These are phyloP conservation scores for Dicentrarchus labrax DNA, from an alignment of 2,113 vertebrate species.

Conservation along the genomic window DNA sequence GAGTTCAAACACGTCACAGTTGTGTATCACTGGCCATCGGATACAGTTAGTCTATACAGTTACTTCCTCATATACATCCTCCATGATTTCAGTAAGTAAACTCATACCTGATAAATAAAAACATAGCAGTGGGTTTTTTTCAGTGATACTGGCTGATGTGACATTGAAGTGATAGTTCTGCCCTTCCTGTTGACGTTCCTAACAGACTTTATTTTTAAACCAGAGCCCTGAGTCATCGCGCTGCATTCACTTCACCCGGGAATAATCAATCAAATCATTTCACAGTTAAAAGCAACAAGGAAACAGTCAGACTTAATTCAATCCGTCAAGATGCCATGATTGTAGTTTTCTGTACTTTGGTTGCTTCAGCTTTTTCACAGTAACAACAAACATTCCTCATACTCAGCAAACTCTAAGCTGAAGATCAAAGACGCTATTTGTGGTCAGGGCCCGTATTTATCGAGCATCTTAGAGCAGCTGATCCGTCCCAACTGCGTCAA, in stretches of 20 bases:
- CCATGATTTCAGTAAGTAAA: constrained; percentile 9
- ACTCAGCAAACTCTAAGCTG: too few relatives aligned
- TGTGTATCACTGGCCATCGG: constrained; percentile 6
- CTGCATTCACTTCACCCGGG: constrained; percentile 37
- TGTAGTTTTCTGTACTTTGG: neutral
- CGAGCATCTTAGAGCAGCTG: neutral
- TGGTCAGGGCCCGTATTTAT: neutral
- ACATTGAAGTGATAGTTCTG: neutral
- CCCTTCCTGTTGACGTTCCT: neutral
- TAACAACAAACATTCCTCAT: neutral
- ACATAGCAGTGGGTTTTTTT: neutral
- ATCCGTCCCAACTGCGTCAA: neutral
- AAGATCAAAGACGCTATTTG: too few relatives aligned
- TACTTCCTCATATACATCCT: neutral
- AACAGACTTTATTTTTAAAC: constrained; percentile 5
- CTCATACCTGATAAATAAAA: neutral
- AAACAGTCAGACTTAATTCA: neutral
- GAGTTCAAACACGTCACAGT: constrained; percentile 6
- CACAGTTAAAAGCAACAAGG: constrained; percentile 9
- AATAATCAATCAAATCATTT: neutral
- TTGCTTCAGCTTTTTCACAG: neutral
- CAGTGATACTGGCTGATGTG: constrained; percentile 8
- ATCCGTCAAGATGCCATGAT: neutral
- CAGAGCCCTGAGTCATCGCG: constrained; percentile 51
- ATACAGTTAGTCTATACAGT: neutral